Evolutionary conservation across 2,888 invertebrate species (phyloP).

Genomic region (Microctonus aethiopoides): DNA sequence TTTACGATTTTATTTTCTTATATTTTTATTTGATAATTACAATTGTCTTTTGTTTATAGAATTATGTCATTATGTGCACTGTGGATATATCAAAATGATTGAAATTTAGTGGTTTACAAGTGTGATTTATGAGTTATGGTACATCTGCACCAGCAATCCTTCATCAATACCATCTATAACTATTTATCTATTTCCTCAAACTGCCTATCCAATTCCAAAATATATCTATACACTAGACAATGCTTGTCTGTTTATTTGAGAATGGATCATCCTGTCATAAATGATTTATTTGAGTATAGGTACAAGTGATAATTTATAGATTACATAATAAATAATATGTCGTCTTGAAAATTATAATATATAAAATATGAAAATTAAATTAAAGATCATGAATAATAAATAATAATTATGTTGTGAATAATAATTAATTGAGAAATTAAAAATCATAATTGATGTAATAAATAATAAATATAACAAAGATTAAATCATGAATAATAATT

Average conservation of each 20-base stretch:
- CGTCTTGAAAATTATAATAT: neutral
- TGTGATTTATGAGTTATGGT: slow-evolving; percentile 53
- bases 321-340: neutral
- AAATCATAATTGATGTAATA: too few relatives aligned
- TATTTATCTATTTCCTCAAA: neutral
- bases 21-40: neutral
- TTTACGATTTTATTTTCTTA: slow-evolving; percentile 41
- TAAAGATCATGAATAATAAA: too few relatives aligned
- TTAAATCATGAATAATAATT: too few relatives aligned
- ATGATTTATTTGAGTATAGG: slow-evolving; percentile 24
- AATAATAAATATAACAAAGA: neutral
- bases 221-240: slow-evolving; percentile 12
- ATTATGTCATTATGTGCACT: slow-evolving; percentile 17
- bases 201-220: neutral
- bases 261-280: slow-evolving; percentile 29
- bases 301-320: neutral
- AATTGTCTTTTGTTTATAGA: neutral
- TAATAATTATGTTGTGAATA: too few relatives aligned
- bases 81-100: slow-evolving; percentile 41
- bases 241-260: slow-evolving; percentile 28
- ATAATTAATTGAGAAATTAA: too few relatives aligned
- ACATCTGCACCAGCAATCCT: slow-evolving; percentile 46
- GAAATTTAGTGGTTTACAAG: slow-evolving; percentile 48
- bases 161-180: neutral
- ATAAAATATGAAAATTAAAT: too few relatives aligned